Base-by-base conservation (phyloP, 2,797 vertebrate genomes). In the Chrosomus eos region DNA sequence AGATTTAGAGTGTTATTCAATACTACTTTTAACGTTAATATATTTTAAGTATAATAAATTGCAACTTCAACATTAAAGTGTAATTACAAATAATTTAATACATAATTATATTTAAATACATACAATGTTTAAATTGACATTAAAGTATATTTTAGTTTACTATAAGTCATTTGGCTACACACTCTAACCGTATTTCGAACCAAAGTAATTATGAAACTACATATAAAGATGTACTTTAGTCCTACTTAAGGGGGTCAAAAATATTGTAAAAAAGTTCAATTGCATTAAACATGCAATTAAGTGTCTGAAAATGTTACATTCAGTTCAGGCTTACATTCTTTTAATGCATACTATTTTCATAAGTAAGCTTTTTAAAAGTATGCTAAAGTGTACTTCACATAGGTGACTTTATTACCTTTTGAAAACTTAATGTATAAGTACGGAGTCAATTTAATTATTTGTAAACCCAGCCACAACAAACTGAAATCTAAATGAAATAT, bases 1-100 rank as follows among this genome's bases (percentile, higher is more conserved):
- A 71, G 18, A 58, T 64, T 82, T 77, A 73, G n/a, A 6, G 58
- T 62, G n/a, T 60, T 62, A 60, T 60, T 60, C 58, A 60, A 60
- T 14, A 14, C 2, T 62, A 28, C 23, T n/a, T 55, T 60, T 60
- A 60, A 62, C 28, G 26, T 62, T 28, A 7, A 14, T 13, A 26
- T 26, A 60, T 60, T 26, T 60, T 60, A 6, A 60, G 26, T 26
- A 28, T 62, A 62, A 28, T 16, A 64, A 31, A 31, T 1, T 31
- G 6, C 60, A 64, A 28, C 13, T 16, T 31, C 13, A 62, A 62
- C 58, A 14, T 5, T 26, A 14, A 28, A 62, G 58, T 62, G 58
- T 16, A 28, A 62, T 64, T 16, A 64, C 26, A 64, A 28, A 62
- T 28, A 28, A 7, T 14, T 28, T 0, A 28, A 28, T 28, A 3